These are phyloP conservation scores for Prionailurus viverrinus DNA, from an alignment of 2,113 vertebrate species.

Conservation along the genomic window DNA sequence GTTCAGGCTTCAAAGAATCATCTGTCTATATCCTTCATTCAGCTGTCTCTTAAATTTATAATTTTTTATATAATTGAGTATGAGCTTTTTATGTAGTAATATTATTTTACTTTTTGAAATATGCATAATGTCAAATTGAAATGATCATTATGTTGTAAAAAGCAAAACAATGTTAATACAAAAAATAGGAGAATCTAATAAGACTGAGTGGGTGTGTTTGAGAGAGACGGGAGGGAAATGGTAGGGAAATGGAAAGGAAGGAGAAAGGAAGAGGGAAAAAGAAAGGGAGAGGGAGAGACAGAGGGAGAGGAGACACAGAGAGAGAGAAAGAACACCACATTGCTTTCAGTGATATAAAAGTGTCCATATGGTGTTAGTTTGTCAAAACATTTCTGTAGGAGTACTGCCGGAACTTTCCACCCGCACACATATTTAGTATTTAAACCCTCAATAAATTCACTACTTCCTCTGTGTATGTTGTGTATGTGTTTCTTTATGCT, in stretches of 20 bases:
- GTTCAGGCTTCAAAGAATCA: background rate
- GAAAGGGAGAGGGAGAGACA: background rate
- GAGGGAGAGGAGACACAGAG: background rate
- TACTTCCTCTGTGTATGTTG: background rate
- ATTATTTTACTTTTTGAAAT: background rate
- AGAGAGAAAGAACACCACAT: background rate
- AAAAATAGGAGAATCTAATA: background rate
- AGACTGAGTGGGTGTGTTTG: background rate
- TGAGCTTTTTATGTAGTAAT: background rate
- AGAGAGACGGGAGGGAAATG: background rate
- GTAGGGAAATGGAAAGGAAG: background rate
- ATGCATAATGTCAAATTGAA: background rate
- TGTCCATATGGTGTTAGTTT: conserved; percentile 78
- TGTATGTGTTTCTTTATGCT: background rate
- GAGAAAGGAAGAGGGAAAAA: background rate
- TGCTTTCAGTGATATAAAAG: conserved; percentile 46
- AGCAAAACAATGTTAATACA: background rate
- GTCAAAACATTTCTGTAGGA: conserved; percentile 80
- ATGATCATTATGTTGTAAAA: background rate
- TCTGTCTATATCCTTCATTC: background rate
- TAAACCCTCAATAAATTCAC: conserved; percentile 53
- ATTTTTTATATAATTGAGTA: background rate
- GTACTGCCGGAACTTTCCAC: conserved; percentile 63
- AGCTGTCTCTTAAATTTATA: background rate
- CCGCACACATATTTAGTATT: conserved; percentile 52